Base-by-base conservation (phyloP, 2,888 invertebrate genomes). In the Biston betularia region DNA sequence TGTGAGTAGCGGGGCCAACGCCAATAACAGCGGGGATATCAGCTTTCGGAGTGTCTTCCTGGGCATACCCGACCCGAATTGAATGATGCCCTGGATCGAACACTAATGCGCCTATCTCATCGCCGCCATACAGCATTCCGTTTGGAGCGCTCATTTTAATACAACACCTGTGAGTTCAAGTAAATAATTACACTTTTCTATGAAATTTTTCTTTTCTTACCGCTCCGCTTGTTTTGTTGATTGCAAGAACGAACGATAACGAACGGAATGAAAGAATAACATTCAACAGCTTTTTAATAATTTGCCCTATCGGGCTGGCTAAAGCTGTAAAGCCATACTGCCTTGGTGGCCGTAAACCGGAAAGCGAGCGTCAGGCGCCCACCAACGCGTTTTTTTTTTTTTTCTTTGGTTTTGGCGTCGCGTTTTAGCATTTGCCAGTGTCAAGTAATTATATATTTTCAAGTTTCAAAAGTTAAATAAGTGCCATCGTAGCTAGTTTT, bases 11-110 rank as follows among this genome's bases (percentile, higher is more conserved):
- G 42, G 98, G 97, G 11, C 96, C 96, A 8, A 98, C 96, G 0
- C 99, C 99, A 40, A 98, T 97, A 49, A 97, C 96, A 0, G 98
- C 97, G 0, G 99, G 99, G 65, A 99, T 98, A 94, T 99, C 99
- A 1, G 98, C 98, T 94, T 99, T 99, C 3, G 99, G 99, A n/a
- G 98, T 98, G 86, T 99, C 99, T 88, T 99, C 99, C 81, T 99
- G 98, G 9, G 98, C 98, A 94, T 98, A 99, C 62, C 98, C 99
- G 56, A 98, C 98, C 65, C 98, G 94, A 61, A 98, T 90, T 0
- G 97, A 96, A 83, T 93, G 92, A 71, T 93, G 92, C 0, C 93
- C 99, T 9, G 99, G 96, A 89, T 99, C 99, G 83, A 99, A 99
- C 42, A 99, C 99, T 73, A 99, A 88, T 0, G 99, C 99, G 10